phyloP scores from a whole-genome alignment of 2,888 invertebrate species.

The Hirudinaria manillensis region DNA sequence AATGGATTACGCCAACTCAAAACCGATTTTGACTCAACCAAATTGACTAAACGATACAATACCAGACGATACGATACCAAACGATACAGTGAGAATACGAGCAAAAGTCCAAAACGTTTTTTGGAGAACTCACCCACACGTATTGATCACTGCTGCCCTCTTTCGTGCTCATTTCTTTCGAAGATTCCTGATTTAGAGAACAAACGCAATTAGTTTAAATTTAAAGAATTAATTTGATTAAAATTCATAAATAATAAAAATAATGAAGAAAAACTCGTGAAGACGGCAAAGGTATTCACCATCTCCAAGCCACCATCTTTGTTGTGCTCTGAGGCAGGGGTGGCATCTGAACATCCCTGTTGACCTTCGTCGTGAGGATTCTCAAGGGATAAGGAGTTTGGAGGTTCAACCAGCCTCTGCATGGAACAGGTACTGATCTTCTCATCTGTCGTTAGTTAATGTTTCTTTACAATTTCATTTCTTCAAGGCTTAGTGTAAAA shows the following conservation, averaged over 20 bases:
- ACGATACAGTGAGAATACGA: neutral
- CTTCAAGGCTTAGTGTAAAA: neutral
- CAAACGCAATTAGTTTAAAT: neutral
- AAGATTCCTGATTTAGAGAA: neutral
- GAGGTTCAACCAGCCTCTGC: neutral
- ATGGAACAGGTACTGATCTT: neutral
- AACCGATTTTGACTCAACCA: neutral
- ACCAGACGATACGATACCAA: neutral
- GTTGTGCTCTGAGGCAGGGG: slow-evolving; percentile 6
- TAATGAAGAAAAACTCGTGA: no score
- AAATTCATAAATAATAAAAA: neutral
- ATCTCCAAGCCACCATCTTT: no score
- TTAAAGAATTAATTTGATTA: neutral
- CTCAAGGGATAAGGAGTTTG: slow-evolving; percentile 12
- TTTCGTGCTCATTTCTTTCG: neutral
- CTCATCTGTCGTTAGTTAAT: neutral
- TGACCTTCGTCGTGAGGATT: neutral
- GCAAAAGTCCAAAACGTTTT: neutral
- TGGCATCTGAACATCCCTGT: neutral
- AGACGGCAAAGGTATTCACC: no score
- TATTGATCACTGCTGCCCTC: neutral
- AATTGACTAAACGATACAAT: neutral
- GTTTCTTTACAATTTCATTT: neutral
- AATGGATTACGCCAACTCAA: no score
- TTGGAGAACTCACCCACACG: neutral